Percentiles rank a stretch among this genome's conserved stretches.
phyloP scores from a whole-genome alignment of 2,113 vertebrate species.

The Blennius ocellaris region DNA sequence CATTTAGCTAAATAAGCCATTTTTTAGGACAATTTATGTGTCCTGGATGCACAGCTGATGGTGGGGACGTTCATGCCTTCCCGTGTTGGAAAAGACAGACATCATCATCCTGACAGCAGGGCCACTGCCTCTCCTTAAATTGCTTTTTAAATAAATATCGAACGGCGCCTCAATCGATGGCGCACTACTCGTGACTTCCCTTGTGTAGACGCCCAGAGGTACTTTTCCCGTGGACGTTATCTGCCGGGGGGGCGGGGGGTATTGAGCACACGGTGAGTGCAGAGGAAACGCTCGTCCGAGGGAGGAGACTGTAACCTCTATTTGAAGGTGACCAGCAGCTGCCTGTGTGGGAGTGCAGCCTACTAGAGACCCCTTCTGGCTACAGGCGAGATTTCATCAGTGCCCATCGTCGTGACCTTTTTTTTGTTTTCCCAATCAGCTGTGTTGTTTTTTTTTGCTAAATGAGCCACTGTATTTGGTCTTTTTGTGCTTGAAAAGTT shows the following conservation, averaged over 20 bases:
- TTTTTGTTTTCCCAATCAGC: not conserved
- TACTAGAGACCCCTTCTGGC: conserved; percentile 75
- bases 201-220: conserved; percentile 26
- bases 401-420: conserved; percentile 5
- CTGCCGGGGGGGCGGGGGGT: conserved; percentile 20
- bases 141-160: conserved; percentile 42
- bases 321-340: conserved; percentile 79
- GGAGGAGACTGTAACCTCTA: conserved; percentile 76
- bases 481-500: not conserved
- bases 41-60: not conserved
- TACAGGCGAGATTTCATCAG: conserved; percentile 28
- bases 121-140: not conserved
- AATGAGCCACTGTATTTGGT: not conserved
- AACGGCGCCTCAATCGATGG: conserved; percentile 39
- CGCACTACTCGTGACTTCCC: conserved; percentile 6
- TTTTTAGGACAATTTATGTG: too few species aligned
- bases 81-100: not conserved
- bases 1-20: not conserved
- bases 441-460: conserved; percentile 8
- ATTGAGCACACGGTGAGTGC: conserved; percentile 49
- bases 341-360: conserved; percentile 42
- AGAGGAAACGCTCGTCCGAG: conserved; percentile 52
- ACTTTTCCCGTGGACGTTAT: conserved; percentile 22
- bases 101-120: conserved; percentile 13
- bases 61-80: not conserved